Evolutionary conservation across 23 tunicate species (phyloP), one percentile per base, ranked within the genome.

Genomic region (Diplosoma virens): DNA sequence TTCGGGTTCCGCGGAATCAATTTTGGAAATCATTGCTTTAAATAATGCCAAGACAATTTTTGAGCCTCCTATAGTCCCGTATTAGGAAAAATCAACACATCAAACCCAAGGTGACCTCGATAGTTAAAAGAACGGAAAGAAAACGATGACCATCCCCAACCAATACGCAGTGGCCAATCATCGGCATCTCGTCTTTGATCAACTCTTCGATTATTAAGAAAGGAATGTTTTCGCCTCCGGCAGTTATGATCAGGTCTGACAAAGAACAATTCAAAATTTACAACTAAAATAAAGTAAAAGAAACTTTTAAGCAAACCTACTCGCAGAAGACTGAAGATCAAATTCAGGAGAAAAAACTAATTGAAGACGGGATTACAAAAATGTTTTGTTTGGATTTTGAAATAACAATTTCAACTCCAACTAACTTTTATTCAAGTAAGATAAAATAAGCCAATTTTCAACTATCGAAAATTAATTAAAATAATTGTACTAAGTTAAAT

Each of bases 171-270:
- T 80, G n/a, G 52, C 68, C 34, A 18, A 80, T 24, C 25, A 68
- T 26, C 3, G 87, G 87, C 21, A 82, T 53, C 20, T 59, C 73
- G 0, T 73, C 65, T 35, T 61, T 33, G 0, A 82, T 61, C 37
- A 35, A 22, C 2, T 60, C 63, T 70, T 82, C 87, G 55, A 82
- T 82, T 22, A 60, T 16, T 14, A 16, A 22, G 17, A 80, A 35
- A 30, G 87, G 87, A 32, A 82, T 41, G 37, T 82, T 82, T 27
- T 82, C 79, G 20, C 87, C 87, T 4, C 79, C 79, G 23, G 87
- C 66, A 24, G 87, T 82, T 9, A 82, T 73, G 25, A 82, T 82
- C 73, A 82, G 26, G 54, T 82, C 87, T 82, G 35, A 9, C 60
- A 72, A 59, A 0, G 32, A 26, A 30, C 28, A 63, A 56, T 6